Evolutionary conservation across 1,140 invertebrate genomes (phyloP).

Genomic region (Drosophila sucinea): DNA sequence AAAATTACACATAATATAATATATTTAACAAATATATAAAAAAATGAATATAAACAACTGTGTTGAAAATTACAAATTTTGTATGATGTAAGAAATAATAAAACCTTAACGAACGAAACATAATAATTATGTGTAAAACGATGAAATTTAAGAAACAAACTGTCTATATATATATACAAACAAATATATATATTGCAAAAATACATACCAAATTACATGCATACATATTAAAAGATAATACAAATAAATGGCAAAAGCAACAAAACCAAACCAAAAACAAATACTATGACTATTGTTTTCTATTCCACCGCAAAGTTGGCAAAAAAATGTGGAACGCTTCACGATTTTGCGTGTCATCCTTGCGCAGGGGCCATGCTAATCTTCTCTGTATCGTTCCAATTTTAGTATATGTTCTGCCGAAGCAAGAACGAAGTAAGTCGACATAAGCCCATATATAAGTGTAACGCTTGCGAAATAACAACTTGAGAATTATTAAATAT

Average conservation of each 20-base stretch:
- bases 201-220: slow-evolving; percentile 57
- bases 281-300: background rate
- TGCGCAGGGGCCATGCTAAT: slow-evolving; percentile 97
- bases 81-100: slow-evolving; percentile 55
- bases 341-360: slow-evolving; percentile 96
- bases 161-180: slow-evolving; percentile 54
- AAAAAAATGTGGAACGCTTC: slow-evolving; percentile 92
- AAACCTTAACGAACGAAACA: slow-evolving; percentile 40
- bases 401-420: slow-evolving; percentile 91
- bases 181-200: slow-evolving; percentile 41
- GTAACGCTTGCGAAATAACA: accelerated
- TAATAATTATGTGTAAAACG: slow-evolving; percentile 70
- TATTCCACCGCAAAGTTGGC: background rate
- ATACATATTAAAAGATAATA: slow-evolving; percentile 45
- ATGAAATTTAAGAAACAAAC: slow-evolving; percentile 47
- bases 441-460: slow-evolving; percentile 33
- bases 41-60: slow-evolving; percentile 43
- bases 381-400: slow-evolving; percentile 96
- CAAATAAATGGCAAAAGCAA: slow-evolving; percentile 69
- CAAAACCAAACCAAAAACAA: slow-evolving; percentile 21
- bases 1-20: slow-evolving; percentile 13
- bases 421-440: slow-evolving; percentile 85
- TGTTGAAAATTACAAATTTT: slow-evolving; percentile 77
- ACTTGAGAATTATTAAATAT: slow-evolving; percentile 47
- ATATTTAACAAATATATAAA: slow-evolving; percentile 37